Base-by-base conservation (phyloP, 2,888 invertebrate species). In the Perithous albicinctus region DNA sequence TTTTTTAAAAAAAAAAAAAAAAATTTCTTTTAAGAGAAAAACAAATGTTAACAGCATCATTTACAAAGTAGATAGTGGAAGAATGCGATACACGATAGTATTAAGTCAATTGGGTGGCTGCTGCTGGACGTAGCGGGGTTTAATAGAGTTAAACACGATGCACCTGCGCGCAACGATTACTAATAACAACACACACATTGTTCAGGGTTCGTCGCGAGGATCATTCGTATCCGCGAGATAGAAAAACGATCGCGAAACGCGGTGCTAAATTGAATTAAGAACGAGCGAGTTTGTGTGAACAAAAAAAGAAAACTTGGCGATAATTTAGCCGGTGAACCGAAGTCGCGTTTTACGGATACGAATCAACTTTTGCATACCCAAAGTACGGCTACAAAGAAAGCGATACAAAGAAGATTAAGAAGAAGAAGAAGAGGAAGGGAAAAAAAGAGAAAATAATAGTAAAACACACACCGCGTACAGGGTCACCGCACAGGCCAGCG, bases 71-170 rank as follows among this genome's bases (percentile, higher is more conserved):
- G 73, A 81, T 77, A 78, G 75, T 51, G 78, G 38, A 76, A 70
- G 66, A 84, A 78, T 78, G 74, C 51, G 84, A 84, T 85, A 86
- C 87, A 87, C 85, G 84, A 89, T 89, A 90, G 89, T 89, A 89
- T 90, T 90, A 89, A 89, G 89, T 90, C 86, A 88, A 90, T 88
- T 87, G 85, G 86, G 85, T 86, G 83, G 78, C 86, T 87, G 81
- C 87, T 87, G 87, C 87, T 86, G 86, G 85, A 67, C 84, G 84
- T 85, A 83, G 73, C 69, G 76, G 76, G 70, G 85, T 67, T 67
- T n/a, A n/a, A n/a, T n/a, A n/a, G n/a, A 61, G 64, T 78, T 75
- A 29, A n/a, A 77, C 76, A 80, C 79, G 78, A 76, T 84, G 85
- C 80, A 87, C 85, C 78, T 78, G 61, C 74, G 83, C 84, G 81